Percentiles rank a stretch among this genome's conserved stretches.
phyloP scores from a whole-genome alignment of 2,888 invertebrate species.

The Erannis defoliaria region DNA sequence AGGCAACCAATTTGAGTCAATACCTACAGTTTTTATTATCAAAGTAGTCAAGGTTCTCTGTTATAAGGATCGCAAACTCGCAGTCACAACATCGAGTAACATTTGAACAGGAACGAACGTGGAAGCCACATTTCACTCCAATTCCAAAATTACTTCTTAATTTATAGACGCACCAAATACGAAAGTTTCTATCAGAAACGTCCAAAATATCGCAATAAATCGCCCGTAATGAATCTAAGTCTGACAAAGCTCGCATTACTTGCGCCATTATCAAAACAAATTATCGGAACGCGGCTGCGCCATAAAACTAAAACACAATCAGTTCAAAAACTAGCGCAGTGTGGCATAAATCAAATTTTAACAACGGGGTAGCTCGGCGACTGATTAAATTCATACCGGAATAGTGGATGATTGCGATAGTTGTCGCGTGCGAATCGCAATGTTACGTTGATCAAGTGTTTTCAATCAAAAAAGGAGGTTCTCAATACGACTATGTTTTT shows the following conservation, averaged over 20 bases:
- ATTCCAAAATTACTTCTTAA: constrained; percentile 29
- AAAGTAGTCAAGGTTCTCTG: too few relatives aligned
- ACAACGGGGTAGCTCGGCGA: constrained; percentile 60
- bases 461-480: too few relatives aligned
- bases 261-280: constrained; percentile 56
- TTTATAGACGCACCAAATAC: constrained; percentile 31
- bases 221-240: constrained; percentile 35
- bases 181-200: constrained; percentile 32
- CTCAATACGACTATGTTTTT: too few relatives aligned
- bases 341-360: constrained; percentile 73
- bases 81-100: not conserved
- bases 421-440: not conserved
- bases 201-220: constrained; percentile 37
- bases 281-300: constrained; percentile 57
- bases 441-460: not conserved
- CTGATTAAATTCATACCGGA: constrained; percentile 73
- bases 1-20: too few relatives aligned
- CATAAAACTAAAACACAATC: constrained; percentile 74
- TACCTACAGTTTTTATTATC: too few relatives aligned
- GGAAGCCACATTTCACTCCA: constrained; percentile 21
- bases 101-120: constrained; percentile 3
- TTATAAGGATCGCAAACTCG: too few relatives aligned
- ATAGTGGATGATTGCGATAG: constrained; percentile 39
- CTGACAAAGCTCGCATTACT: constrained; percentile 42
- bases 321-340: constrained; percentile 73